Evolutionary conservation across 1,140 invertebrate species (phyloP), one percentile per base, ranked within the genome.

Genomic region (Maniola jurtina): DNA sequence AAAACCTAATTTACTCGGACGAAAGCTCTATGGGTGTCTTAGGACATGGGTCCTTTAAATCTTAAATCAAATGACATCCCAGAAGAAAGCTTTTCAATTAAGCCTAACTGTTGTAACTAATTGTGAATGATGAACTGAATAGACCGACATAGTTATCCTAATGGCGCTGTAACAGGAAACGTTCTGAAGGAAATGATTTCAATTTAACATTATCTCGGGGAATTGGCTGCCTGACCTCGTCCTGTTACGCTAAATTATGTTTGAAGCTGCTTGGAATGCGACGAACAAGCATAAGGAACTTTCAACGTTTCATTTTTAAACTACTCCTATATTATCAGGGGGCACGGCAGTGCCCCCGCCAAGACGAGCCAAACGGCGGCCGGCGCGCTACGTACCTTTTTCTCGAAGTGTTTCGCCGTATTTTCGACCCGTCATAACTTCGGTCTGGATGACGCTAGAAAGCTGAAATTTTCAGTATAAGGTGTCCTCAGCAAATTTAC

Each of bases 121-220:
- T 62, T 48, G 42, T 67, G 60, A 55, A 48, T 40, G 52, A 67
- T 57, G 45, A 62, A 59, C n/a, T 35, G 59, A 62, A 78, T 76
- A 57, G 60, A 68, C 75, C 65, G 75, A 72, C 72, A 76, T 76
- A 71, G 73, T 77, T 79, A 76, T 81, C 69, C 66, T 81, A 81
- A 80, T 80, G 77, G 70, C 68, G 71, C 72, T 72, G 80, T 68
- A 75, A 79, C 57, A 76, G 81, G 77, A 81, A 79, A 66, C 67
- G 71, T 71, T 73, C 71, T 67, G 55, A 55, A 79, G 80, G 81
- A 85, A 87, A 84, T 80, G 80, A 79, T 72, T 80, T 83, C 80
- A 81, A 83, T 83, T 85, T 81, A 79, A 75, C 75, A 84, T 83
- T 85, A 80, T 81, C 81, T 84, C 75, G 75, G 78, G 48, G 75